A percentile compares a stretch with the other conserved stretches of the same genome.
phyloP scores from a whole-genome alignment of 2,797 vertebrate species.

The Silurus aristotelis region DNA sequence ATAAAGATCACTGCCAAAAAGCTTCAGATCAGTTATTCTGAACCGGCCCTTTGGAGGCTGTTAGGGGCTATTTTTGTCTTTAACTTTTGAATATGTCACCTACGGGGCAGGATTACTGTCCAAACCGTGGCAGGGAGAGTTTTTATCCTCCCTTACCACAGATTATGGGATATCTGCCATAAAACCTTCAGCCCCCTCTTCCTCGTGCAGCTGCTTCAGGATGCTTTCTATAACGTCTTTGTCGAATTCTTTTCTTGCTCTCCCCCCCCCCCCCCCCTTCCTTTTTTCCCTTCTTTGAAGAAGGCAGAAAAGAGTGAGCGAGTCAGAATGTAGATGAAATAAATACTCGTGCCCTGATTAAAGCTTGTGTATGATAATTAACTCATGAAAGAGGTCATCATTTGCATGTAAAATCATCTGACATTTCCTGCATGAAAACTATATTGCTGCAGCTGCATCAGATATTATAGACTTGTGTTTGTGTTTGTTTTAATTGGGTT shows the following conservation, averaged over 20 bases:
- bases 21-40: constrained; percentile 40
- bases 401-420: constrained; percentile 62
- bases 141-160: constrained; percentile 35
- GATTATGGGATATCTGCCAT: constrained; percentile 45
- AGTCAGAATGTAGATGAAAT: constrained; percentile 47
- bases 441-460: constrained; percentile 53
- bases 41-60: constrained; percentile 30
- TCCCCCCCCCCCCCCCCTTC: too few relatives aligned
- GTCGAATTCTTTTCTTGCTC: background rate
- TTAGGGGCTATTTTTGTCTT: constrained; percentile 49
- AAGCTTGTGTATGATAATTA: constrained; percentile 59
- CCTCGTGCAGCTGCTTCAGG: constrained; percentile 22
- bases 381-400: constrained; percentile 58
- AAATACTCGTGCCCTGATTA: constrained; percentile 57
- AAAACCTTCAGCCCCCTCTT: constrained; percentile 27
- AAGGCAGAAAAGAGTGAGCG: background rate
- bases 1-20: constrained; percentile 29
- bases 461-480: constrained; percentile 47
- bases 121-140: constrained; percentile 27
- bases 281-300: background rate
- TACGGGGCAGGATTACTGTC: constrained; percentile 52
- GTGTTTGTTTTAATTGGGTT: constrained; percentile 49
- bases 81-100: constrained; percentile 52
- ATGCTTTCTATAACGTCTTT: constrained; percentile 23
- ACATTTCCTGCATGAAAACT: constrained; percentile 58